These are phyloP conservation scores for Thinocorus orbignyianus DNA, from an alignment of 2,113 vertebrate species.

Conservation along the genomic window DNA sequence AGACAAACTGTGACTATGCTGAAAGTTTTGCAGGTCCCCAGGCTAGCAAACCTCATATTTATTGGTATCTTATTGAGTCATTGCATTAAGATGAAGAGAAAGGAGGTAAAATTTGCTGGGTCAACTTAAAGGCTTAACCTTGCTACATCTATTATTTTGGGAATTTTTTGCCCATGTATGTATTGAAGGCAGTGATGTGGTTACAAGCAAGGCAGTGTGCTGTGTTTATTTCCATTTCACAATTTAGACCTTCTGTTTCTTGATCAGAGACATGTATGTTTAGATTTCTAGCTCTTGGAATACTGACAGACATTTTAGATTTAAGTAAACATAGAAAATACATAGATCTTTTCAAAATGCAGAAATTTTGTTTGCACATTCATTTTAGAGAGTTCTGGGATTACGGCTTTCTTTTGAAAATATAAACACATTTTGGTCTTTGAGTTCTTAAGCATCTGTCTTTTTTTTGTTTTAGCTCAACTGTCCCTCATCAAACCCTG, in stretches of 20 bases:
- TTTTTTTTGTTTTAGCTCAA: neutral
- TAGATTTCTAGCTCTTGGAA: neutral
- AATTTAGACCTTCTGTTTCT: neutral
- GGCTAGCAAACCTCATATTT: neutral
- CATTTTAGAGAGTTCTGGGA: neutral
- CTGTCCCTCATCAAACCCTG: neutral
- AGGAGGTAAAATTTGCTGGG: neutral
- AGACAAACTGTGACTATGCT: neutral
- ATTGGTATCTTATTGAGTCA: neutral
- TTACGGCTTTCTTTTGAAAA: neutral
- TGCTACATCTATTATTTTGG: neutral
- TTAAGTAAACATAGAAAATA: neutral
- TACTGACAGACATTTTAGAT: neutral
- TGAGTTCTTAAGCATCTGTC: neutral
- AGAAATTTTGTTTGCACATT: neutral
- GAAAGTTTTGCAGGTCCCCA: neutral
- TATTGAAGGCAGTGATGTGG: neutral
- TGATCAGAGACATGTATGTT: neutral
- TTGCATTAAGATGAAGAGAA: neutral
- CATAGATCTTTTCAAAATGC: neutral
- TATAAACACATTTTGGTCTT: neutral
- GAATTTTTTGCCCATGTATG: neutral
- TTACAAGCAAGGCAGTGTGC: neutral
- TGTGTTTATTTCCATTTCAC: neutral
- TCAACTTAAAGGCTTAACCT: neutral